phyloP scores from a whole-genome alignment of 1,140 invertebrate genomes.

The Drosophila triauraria region DNA sequence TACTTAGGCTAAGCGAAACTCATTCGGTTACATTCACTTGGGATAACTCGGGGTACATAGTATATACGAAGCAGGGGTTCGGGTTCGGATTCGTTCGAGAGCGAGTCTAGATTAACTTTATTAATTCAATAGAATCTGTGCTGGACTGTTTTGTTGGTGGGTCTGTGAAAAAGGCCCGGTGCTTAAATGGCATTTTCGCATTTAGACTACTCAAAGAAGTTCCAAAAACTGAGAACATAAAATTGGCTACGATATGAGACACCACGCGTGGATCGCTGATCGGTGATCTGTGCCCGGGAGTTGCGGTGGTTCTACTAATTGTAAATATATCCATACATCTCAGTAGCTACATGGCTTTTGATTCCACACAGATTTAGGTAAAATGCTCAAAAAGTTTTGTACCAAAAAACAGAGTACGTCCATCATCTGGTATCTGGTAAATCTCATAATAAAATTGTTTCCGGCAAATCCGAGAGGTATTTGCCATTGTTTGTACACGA shows the following conservation, averaged over 20 bases:
- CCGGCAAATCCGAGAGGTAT: constrained; percentile 16
- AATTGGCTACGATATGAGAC: constrained; percentile 53
- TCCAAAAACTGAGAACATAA: constrained; percentile 32
- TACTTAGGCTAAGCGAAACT: constrained; percentile 61
- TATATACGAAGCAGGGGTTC: constrained; percentile 10
- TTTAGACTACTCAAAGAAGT: constrained; percentile 11
- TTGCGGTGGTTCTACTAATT: constrained; percentile 38
- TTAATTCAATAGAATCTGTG: constrained; percentile 42
- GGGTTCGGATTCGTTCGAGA: constrained; percentile 1
- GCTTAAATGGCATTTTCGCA: constrained; percentile 14
- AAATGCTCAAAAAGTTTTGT: constrained; percentile 82
- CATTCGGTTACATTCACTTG: constrained; percentile 31
- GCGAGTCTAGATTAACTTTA: constrained; percentile 15
- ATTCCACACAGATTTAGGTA: constrained; percentile 60
- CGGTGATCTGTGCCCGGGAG: constrained; percentile 16
- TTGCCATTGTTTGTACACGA: constrained; percentile 49
- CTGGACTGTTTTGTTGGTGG: constrained; percentile 16
- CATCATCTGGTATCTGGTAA: constrained; percentile 48
- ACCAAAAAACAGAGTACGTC: constrained; percentile 74
- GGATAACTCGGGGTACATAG: constrained; percentile 7
- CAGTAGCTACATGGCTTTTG: constrained; percentile 55
- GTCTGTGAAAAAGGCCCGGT: not conserved
- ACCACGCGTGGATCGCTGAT: constrained; percentile 2
- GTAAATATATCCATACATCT: constrained; percentile 62
- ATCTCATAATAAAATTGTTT: constrained; percentile 76